Evolutionary conservation across 2,888 invertebrate species (phyloP).

Genomic region (Lepidonotus clava): DNA sequence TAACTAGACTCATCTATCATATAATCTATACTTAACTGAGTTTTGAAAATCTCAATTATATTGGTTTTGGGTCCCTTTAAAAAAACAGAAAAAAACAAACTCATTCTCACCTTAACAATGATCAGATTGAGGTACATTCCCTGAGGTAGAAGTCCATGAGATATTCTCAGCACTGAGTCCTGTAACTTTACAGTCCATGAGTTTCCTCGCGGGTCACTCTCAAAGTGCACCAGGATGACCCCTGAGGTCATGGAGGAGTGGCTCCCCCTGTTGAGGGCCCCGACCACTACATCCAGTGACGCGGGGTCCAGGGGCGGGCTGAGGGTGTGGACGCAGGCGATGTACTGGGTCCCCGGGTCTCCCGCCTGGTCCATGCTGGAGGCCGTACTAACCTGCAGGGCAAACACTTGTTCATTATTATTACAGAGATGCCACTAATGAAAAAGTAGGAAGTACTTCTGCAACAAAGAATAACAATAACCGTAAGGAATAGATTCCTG

Average conservation of each 20-base stretch:
- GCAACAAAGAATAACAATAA: too few relatives aligned
- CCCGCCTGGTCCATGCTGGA: neutral
- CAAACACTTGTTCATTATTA: too few relatives aligned
- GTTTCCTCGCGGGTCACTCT: neutral
- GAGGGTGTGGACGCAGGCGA: neutral
- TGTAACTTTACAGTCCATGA: neutral
- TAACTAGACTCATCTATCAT: too few relatives aligned
- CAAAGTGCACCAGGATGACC: neutral
- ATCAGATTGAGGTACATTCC: neutral
- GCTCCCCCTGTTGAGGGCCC: neutral
- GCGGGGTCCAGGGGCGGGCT: neutral
- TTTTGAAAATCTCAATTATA: too few relatives aligned
- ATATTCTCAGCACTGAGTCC: neutral
- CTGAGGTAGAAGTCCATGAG: neutral
- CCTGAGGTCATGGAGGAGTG: conserved; percentile 10
- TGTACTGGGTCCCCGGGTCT: neutral
- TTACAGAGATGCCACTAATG: too few relatives aligned
- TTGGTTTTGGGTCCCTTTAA: too few relatives aligned
- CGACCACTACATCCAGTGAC: neutral
- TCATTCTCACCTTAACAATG: neutral
- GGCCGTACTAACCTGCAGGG: neutral
- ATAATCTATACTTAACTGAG: too few relatives aligned
- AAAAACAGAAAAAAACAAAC: neutral
- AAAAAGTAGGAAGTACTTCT: too few relatives aligned
- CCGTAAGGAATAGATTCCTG: too few relatives aligned